Percentiles rank a stretch among this genome's conserved stretches.
phyloP scores from a whole-genome alignment of 2,797 vertebrate species.

The Falco peregrinus region DNA sequence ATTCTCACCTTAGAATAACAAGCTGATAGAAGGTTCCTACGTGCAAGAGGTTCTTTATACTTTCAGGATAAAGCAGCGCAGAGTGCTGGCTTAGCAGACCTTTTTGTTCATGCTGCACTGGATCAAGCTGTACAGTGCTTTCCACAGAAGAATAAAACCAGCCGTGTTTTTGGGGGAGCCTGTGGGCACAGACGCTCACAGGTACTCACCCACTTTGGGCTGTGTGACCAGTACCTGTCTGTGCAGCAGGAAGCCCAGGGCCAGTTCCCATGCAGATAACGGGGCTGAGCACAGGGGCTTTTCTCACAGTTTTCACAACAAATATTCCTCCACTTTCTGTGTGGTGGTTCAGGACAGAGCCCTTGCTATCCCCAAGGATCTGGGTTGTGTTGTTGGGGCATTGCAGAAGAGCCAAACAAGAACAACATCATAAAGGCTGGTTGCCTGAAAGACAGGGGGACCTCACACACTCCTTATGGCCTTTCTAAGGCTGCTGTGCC shows the following conservation, averaged over 20 bases:
- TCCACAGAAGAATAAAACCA: neutral
- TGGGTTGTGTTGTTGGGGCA: neutral
- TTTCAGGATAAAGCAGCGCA: too few species aligned
- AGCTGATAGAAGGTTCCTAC: neutral
- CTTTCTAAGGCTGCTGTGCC: neutral
- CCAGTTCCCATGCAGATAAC: fast-evolving
- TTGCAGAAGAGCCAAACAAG: neutral
- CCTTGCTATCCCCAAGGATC: too few species aligned
- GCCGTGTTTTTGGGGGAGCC: neutral
- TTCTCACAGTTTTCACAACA: neutral
- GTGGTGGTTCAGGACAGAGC: neutral
- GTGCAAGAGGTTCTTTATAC: neutral
- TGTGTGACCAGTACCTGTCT: neutral
- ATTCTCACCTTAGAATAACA: neutral
- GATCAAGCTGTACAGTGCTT: neutral
- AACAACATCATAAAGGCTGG: neutral
- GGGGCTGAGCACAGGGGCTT: neutral
- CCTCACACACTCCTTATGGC: neutral
- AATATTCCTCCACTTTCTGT: neutral
- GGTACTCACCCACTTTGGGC: neutral
- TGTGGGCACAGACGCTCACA: neutral
- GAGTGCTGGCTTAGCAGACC: neutral
- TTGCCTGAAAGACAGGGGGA: too few species aligned
- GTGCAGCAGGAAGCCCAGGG: neutral
- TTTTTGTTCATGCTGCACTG: neutral